Percentiles rank a stretch among this genome's conserved stretches.
Evolutionary conservation across 2,113 vertebrate species (phyloP).

Genomic region (Zosterops borbonicus): DNA sequence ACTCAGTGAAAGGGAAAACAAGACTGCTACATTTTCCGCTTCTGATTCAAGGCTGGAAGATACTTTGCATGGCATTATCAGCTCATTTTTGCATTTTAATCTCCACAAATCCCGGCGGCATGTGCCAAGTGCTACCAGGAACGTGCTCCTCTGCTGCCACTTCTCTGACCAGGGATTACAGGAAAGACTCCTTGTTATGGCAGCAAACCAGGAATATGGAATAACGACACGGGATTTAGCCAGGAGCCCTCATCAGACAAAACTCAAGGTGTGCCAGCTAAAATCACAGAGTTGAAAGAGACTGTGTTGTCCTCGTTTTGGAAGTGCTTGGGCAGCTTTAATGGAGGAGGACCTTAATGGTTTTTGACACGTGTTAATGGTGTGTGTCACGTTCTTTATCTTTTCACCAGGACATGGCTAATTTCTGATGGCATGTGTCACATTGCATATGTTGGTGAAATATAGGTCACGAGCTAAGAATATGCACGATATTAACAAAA

Average conservation of each 20-base stretch:
- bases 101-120: not conserved
- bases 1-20: constrained; percentile 6
- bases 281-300: not conserved
- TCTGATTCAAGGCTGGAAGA: not conserved
- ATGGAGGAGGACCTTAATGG: constrained; percentile 23
- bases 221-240: not conserved
- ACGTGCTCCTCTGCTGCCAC: not conserved
- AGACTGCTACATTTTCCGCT: not conserved
- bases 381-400: constrained; percentile 44
- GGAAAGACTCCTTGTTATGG: not conserved
- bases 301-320: not conserved
- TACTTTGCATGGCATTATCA: not conserved
- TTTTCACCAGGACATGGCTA: not conserved
- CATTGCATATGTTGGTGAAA: constrained; percentile 33
- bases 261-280: not conserved
- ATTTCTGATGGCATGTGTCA: constrained; percentile 50
- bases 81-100: constrained; percentile 35
- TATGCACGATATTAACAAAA: not conserved
- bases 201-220: not conserved
- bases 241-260: not conserved
- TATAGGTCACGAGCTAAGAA: constrained; percentile 40
- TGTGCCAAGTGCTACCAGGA: not conserved
- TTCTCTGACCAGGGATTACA: not conserved
- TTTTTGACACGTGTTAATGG: constrained; percentile 65
- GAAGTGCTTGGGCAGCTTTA: constrained; percentile 25